Conservation (phyloP, 2,888 invertebrate genomes). For the Cactoblastis cactorum region DNA sequence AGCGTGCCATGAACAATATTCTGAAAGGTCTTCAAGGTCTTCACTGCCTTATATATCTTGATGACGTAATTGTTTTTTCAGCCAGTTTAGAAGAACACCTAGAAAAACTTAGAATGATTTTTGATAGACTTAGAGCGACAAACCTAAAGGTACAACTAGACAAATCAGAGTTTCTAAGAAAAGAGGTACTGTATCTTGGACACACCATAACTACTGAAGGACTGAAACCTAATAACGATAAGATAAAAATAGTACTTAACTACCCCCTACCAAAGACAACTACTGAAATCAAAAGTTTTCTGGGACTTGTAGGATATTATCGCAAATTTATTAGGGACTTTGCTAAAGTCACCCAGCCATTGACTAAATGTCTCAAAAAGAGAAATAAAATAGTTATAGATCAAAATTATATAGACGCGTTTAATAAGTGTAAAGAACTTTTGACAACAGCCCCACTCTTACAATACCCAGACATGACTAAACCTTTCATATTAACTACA, state of each 20-base stretch:
- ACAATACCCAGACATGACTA: conserved; percentile 34
- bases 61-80: conserved; percentile 37
- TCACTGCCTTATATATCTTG: conserved; percentile 38
- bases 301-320: conserved; percentile 45
- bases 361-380: conserved; percentile 22
- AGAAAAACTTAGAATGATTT: conserved; percentile 23
- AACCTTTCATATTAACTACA: conserved; percentile 25
- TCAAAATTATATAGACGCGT: conserved; percentile 23
- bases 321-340: too few species aligned
- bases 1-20: conserved; percentile 44
- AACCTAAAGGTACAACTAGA: conserved; percentile 32
- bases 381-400: conserved; percentile 7
- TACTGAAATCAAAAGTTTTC: conserved; percentile 33
- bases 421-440: conserved; percentile 28
- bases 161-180: too few species aligned
- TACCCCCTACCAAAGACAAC: conserved; percentile 27
- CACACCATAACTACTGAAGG: conserved; percentile 31
- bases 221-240: conserved; percentile 30
- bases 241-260: conserved; percentile 26
- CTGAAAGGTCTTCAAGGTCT: conserved; percentile 36
- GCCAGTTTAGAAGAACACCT: conserved; percentile 26
- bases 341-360: conserved; percentile 27
- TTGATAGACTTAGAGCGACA: conserved; percentile 23
- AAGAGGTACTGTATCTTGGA: too few species aligned
- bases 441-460: conserved; percentile 32